These are phyloP conservation scores for Drosophila limbata DNA, from an alignment of 2,888 invertebrate species.

Conservation along the genomic window DNA sequence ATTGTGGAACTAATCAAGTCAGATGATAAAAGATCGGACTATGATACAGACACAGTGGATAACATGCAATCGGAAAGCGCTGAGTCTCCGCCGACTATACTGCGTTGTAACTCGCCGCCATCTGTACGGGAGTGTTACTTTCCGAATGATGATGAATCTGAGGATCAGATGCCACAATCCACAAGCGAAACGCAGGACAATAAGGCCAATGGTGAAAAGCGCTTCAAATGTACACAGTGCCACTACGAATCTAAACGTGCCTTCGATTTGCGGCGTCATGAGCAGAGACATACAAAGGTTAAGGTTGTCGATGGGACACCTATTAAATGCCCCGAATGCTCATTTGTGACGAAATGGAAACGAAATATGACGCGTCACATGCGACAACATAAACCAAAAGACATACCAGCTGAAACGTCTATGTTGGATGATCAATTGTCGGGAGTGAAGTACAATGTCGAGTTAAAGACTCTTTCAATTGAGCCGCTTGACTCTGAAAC, in stretches of 20 bases:
- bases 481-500: slow-evolving; percentile 1
- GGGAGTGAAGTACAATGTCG: not conserved
- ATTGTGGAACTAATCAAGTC: slow-evolving; percentile 20
- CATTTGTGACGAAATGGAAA: slow-evolving; percentile 45
- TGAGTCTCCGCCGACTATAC: not conserved
- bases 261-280: slow-evolving; percentile 43
- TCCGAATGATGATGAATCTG: not conserved
- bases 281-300: slow-evolving; percentile 12
- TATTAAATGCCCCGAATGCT: slow-evolving; percentile 36
- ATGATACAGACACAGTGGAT: not conserved
- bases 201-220: slow-evolving; percentile 3
- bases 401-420: not conserved
- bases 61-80: slow-evolving; percentile 1
- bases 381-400: slow-evolving; percentile 20
- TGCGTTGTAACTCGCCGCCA: not conserved
- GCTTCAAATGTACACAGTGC: slow-evolving; percentile 33
- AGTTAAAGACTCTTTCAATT: slow-evolving; percentile 6
- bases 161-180: not conserved
- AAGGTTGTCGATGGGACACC: slow-evolving; percentile 19
- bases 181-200: not conserved
- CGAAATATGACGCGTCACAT: slow-evolving; percentile 51
- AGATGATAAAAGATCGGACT: slow-evolving; percentile 13
- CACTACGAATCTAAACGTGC: slow-evolving; percentile 38
- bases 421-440: not conserved
- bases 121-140: not conserved